A percentile compares a stretch with the other conserved stretches of the same genome.
Evolutionary conservation across 92 coral and sea anemone species (phyloP).

Genomic region (Parazoanthus darwini): DNA sequence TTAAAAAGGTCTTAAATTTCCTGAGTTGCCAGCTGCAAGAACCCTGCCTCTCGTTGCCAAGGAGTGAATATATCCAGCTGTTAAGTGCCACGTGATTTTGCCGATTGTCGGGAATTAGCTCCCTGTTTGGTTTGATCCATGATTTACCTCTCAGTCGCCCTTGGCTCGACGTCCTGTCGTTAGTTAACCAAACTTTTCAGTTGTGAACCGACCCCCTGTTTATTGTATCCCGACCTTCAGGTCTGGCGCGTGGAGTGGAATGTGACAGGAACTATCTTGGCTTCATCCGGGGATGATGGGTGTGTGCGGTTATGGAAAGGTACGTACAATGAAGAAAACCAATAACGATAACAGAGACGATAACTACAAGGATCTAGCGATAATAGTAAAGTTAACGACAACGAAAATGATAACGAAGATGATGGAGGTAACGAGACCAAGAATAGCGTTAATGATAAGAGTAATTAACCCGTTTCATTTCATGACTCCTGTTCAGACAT

Average conservation of each 20-base stretch:
- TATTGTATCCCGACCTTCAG: constrained; percentile 34
- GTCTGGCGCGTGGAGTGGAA: constrained; percentile 99
- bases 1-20: too few species aligned
- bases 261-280: constrained; percentile 92
- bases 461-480: too few species aligned
- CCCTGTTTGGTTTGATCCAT: background rate
- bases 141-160: too few species aligned
- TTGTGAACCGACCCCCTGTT: background rate
- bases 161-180: too few species aligned
- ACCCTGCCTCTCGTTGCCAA: background rate
- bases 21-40: too few species aligned
- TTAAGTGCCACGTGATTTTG: background rate
- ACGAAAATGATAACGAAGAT: too few species aligned
- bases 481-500: too few species aligned
- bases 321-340: background rate
- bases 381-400: too few species aligned
- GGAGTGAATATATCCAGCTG: background rate
- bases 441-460: background rate
- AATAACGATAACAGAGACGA: background rate
- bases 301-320: constrained; percentile 99
- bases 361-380: too few species aligned
- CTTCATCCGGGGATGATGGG: constrained; percentile 99
- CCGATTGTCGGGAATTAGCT: background rate
- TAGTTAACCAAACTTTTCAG: background rate
- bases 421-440: too few species aligned